These are phyloP conservation scores for Aramus guarauna DNA, from an alignment of 2,113 vertebrate genomes.

Conservation along the genomic window DNA sequence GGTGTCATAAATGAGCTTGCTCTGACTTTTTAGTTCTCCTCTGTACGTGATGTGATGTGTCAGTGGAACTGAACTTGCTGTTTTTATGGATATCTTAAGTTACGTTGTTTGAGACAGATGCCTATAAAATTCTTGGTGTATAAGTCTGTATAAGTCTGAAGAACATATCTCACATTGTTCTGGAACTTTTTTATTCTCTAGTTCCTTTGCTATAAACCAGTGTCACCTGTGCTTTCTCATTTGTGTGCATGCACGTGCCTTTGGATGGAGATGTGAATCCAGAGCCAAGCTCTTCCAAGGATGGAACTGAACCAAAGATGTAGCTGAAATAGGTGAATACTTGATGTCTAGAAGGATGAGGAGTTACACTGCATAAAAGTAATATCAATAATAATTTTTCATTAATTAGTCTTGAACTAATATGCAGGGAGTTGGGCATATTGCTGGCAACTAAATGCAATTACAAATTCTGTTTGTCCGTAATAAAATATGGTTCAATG, in stretches of 20 bases:
- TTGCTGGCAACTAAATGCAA: background rate
- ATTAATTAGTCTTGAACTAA: background rate
- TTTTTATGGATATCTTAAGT: background rate
- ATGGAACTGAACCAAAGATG: background rate
- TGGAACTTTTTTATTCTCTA: background rate
- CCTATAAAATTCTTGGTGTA: background rate
- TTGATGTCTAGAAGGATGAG: background rate
- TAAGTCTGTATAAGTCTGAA: fast-evolving
- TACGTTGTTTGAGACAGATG: background rate
- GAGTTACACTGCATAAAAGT: background rate
- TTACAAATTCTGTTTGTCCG: background rate
- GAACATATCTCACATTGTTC: background rate
- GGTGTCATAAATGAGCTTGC: background rate
- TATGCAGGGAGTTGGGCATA: background rate
- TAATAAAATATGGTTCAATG: background rate
- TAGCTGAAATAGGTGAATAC: background rate
- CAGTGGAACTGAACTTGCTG: background rate
- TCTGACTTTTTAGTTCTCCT: background rate
- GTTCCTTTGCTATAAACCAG: too few relatives aligned
- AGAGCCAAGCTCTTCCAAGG: background rate
- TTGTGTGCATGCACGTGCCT: fast-evolving
- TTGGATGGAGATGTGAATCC: fast-evolving
- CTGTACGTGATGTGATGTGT: background rate
- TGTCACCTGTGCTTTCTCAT: background rate
- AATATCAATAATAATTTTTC: background rate